Base-by-base conservation (phyloP, 2,113 vertebrate species). In the Scomber scombrus region DNA sequence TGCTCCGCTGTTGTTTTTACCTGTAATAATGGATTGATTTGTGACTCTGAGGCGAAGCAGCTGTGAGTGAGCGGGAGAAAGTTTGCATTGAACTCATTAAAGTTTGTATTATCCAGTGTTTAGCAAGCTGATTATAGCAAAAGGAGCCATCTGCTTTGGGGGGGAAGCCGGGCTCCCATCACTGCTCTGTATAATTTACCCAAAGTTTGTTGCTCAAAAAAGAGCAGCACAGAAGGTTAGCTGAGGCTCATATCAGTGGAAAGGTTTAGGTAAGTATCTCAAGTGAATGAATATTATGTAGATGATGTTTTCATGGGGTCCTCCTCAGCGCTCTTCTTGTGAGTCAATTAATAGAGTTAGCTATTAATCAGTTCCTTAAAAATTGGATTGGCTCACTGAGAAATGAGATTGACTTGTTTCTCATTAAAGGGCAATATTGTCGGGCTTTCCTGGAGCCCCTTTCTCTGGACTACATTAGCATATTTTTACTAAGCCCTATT, bases 91-190 rank as follows among this genome's bases (percentile, higher is more conserved):
- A 94, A 94, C 90, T 94, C 89, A 93, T 94, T 94, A 92, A 94
- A 95, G 93, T 94, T 94, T 92, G 87, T 84, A 90, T 92, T 84
- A 94, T 89, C 88, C 88, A 89, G 89, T 93, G 91, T 93, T 95
- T 90, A 92, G 91, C 78, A 71, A 82, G 82, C 85, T 90, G 91
- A 93, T 93, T 88, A 91, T 79, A 69, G 89, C 80, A 83, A 92
- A 90, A 89, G 80, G 79, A 92, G 91, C 93, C 94, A 95, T 94
- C 95, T 95, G 95, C 93, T 94, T 88, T 51, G 61, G 94, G 93
- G 55, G 61, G 94, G 93, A 84, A 93, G 47, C 5, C 3, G 8
- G 18, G 74, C 75, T 93, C 91, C 89, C 92, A 81, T 82, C 80
- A 64, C 91, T 85, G 78, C 77, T 72, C 81, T 85, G 47, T 84